Base-by-base conservation (phyloP, 2,797 vertebrate species). In the Telmatherina bonti region DNA sequence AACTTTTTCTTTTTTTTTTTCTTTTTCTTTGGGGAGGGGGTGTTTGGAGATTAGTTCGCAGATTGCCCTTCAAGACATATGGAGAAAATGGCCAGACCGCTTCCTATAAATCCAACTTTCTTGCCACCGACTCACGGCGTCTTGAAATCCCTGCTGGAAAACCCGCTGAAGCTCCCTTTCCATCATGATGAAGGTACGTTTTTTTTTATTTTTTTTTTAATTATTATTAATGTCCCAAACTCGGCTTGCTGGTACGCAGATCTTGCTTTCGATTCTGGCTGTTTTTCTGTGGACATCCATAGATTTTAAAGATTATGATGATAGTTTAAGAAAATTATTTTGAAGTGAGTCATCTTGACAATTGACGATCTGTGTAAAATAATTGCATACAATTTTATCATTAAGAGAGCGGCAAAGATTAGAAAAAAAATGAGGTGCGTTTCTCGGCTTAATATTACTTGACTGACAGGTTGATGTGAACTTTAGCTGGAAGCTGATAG, bases 131-230 rank as follows among this genome's bases (percentile, higher is more conserved):
- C 96, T 35, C 97, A 99, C 85, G 96, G 97, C 74, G 97, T 99
- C 35, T 95, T 99, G 68, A 98, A 98, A 80, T 98, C 97, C 45
- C 93, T 99, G 83, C 95, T 99, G 96, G 97, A 99, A 79, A 99
- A 99, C 74, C 97, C 97, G 1, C 94, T 98, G 73, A 99, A 98
- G 89, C 94, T 98, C 85, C 96, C 97, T 41, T 96, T 98, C 81
- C 95, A 96, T 55, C 96, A 96, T 30, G 96, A 98, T 62, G 97
- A 97, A 92, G 96, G 97, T 98, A 62, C 43, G 79, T 70, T 31
- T 61, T 2, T 30, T 30, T 30, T 30, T 30, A 1, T 33, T 33
- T 7, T 33, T 33, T 5, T 33, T 33, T 33, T 33, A 33, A 31
- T 3, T n/a, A 11, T 35, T 35, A 15, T 7, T 57, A 26, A 8